Evolutionary conservation across 2,888 invertebrate species (phyloP).

Genomic region (Xestia c-nigrum): DNA sequence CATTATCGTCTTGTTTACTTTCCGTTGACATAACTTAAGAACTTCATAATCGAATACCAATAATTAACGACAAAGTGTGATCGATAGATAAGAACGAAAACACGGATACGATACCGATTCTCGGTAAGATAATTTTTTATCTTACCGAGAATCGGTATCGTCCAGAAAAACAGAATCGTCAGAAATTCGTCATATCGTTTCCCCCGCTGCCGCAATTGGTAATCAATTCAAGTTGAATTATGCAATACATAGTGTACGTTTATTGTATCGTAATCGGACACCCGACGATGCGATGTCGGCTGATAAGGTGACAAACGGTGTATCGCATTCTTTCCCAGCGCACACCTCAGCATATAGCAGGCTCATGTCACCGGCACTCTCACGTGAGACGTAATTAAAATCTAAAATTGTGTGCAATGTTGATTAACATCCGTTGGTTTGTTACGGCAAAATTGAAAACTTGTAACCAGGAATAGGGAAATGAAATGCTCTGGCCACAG

Average conservation of each 20-base stretch:
- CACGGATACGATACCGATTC: constrained; percentile 20
- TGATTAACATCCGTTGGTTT: constrained; percentile 72
- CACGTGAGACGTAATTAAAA: constrained; percentile 69
- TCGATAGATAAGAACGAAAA: constrained; percentile 41
- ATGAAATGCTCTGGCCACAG: constrained; percentile 45
- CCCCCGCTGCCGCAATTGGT: constrained; percentile 22
- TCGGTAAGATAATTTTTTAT: too few species aligned
- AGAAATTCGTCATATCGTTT: constrained; percentile 12
- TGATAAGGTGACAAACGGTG: constrained; percentile 65
- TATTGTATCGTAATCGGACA: constrained; percentile 65
- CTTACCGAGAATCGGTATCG: too few species aligned
- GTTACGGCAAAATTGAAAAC: constrained; percentile 69
- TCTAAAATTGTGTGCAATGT: constrained; percentile 70
- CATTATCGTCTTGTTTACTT: constrained; percentile 44
- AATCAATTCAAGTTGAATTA: constrained; percentile 53
- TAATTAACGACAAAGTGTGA: constrained; percentile 34
- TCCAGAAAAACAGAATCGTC: constrained; percentile 32
- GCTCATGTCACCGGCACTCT: constrained; percentile 49
- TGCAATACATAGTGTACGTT: constrained; percentile 49
- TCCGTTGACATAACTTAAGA: constrained; percentile 33
- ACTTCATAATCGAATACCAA: constrained; percentile 26
- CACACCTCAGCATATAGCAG: constrained; percentile 60
- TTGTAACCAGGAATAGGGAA: constrained; percentile 68
- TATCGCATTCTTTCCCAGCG: constrained; percentile 77
- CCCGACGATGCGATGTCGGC: constrained; percentile 57